Evolutionary conservation across 2,113 vertebrate species (phyloP).

Genomic region (Chrysochloris asiatica): DNA sequence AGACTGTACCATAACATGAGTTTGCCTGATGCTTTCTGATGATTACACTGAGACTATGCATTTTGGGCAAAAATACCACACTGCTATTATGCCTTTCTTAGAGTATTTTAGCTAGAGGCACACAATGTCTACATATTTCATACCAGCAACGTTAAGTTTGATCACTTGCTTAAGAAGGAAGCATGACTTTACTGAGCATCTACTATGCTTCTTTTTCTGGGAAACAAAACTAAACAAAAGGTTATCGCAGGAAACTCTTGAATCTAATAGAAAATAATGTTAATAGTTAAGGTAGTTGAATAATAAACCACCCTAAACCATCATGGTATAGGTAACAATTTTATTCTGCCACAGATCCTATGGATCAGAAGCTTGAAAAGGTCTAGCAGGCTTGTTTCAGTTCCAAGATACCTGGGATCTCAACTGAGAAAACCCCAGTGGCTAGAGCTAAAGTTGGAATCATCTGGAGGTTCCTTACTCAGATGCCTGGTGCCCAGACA

Average conservation of each 20-base stretch:
- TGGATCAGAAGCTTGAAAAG: background rate
- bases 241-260: background rate
- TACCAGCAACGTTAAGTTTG: background rate
- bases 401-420: background rate
- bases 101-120: background rate
- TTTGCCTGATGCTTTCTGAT: background rate
- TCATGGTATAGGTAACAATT: no score
- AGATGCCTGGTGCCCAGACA: background rate
- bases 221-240: background rate
- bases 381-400: background rate
- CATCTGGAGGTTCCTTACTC: background rate
- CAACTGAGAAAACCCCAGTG: background rate
- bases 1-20: background rate
- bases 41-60: background rate
- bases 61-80: background rate
- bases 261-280: no score
- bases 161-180: background rate
- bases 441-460: background rate
- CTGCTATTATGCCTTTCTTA: background rate
- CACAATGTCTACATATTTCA: background rate
- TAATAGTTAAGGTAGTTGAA: no score
- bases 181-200: background rate
- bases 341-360: background rate
- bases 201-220: background rate
- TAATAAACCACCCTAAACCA: no score